These are phyloP conservation scores for Heteropelma amictum DNA, from an alignment of 2,888 invertebrate species.

Conservation along the genomic window DNA sequence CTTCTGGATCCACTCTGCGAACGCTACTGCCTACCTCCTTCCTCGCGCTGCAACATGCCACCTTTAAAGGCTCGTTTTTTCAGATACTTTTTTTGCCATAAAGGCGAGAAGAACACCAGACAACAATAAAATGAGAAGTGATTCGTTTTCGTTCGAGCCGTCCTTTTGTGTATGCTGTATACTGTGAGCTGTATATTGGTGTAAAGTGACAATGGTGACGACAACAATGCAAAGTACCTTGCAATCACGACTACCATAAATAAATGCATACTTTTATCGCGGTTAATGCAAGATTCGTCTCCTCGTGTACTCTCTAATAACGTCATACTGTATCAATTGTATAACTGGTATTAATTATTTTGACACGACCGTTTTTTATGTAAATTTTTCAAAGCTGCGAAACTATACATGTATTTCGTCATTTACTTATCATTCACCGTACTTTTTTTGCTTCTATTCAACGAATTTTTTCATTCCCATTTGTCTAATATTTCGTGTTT, in stretches of 20 bases:
- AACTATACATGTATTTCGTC: too few relatives aligned
- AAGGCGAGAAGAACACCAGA: slow-evolving; percentile 72
- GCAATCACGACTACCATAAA: slow-evolving; percentile 75
- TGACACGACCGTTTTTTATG: too few relatives aligned
- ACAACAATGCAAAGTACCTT: slow-evolving; percentile 72
- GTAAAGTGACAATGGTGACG: slow-evolving; percentile 72
- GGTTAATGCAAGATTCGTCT: slow-evolving; percentile 10
- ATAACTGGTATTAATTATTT: slow-evolving; percentile 59
- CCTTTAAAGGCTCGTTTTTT: slow-evolving; percentile 42
- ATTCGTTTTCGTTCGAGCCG: slow-evolving; percentile 36
- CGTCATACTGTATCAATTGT: slow-evolving; percentile 22
- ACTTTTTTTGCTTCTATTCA: too few relatives aligned
- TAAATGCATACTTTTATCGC: slow-evolving; percentile 45
- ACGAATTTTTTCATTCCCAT: too few relatives aligned
- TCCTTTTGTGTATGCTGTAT: slow-evolving; percentile 3
- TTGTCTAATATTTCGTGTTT: too few relatives aligned
- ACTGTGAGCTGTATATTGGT: slow-evolving; percentile 62
- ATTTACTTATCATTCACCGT: too few relatives aligned
- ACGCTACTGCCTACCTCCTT: slow-evolving; percentile 37
- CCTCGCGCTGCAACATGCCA: slow-evolving; percentile 16
- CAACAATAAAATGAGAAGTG: slow-evolving; percentile 73
- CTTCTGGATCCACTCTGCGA: slow-evolving; percentile 42
- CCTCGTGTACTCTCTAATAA: slow-evolving; percentile 29
- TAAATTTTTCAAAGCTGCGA: too few relatives aligned
- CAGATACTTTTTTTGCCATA: slow-evolving; percentile 68